Evolutionary conservation across 1,140 invertebrate genomes (phyloP).

Genomic region (Coelopa frigida): DNA sequence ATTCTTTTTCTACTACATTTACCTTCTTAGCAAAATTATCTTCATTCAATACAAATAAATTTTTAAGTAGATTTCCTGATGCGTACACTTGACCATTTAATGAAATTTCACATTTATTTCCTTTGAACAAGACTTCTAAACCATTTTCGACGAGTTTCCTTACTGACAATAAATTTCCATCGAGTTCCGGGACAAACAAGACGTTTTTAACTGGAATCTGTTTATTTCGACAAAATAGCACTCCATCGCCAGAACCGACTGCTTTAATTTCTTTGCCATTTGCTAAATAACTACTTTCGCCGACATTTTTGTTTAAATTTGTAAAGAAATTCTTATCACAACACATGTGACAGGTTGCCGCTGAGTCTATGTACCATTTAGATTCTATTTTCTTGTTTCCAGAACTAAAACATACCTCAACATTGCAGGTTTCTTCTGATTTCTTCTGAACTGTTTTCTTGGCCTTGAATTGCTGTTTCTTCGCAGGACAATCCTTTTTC

Average conservation of each 20-base stretch:
- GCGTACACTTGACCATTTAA: too few relatives aligned
- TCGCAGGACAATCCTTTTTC: not conserved
- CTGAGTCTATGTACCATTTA: slow-evolving; percentile 4
- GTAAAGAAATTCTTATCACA: not conserved
- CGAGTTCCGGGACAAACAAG: slow-evolving; percentile 4
- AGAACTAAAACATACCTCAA: slow-evolving; percentile 3
- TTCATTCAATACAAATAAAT: slow-evolving; percentile 2
- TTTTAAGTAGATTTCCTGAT: not conserved
- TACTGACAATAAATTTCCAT: slow-evolving; percentile 4
- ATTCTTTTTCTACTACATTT: not conserved
- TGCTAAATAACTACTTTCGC: not conserved
- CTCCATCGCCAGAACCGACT: not conserved
- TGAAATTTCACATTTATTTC: not conserved
- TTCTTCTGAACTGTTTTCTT: not conserved
- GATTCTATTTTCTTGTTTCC: not conserved
- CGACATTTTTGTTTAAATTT: not conserved
- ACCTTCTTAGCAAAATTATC: not conserved
- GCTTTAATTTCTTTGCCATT: not conserved
- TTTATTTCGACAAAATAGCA: not conserved
- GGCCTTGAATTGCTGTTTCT: not conserved
- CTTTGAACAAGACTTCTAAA: not conserved
- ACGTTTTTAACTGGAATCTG: slow-evolving; percentile 3
- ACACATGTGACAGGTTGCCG: too few relatives aligned
- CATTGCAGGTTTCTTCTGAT: not conserved
- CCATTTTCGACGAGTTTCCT: not conserved